Percentiles rank a stretch among this genome's conserved stretches.
These are phyloP conservation scores for Drosophila seclusa DNA, from an alignment of 2,888 invertebrate species.

Conservation along the genomic window DNA sequence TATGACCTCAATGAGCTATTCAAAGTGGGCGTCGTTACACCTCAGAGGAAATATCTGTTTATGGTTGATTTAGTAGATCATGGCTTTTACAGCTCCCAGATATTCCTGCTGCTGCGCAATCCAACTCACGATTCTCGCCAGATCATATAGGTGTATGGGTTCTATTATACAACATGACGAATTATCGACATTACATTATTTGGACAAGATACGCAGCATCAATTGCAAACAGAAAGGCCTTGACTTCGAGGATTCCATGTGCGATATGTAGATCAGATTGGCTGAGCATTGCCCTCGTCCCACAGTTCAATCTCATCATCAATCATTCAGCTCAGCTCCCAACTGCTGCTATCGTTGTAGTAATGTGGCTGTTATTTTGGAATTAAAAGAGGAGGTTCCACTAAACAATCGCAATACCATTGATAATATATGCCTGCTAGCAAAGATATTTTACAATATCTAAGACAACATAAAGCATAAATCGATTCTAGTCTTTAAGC, in stretches of 20 bases:
- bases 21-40: not conserved
- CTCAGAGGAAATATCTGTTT: not conserved
- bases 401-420: not conserved
- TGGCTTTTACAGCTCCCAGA: not conserved
- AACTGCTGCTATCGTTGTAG: not conserved
- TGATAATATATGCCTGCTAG: not conserved
- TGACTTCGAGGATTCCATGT: not conserved
- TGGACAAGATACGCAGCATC: not conserved
- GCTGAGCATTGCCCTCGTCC: not conserved
- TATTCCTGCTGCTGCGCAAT: not conserved
- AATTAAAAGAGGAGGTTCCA: not conserved
- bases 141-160: not conserved
- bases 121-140: not conserved
- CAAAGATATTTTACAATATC: not conserved
- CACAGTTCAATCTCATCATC: not conserved
- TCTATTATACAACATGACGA: not conserved
- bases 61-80: not conserved
- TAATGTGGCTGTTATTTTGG: not conserved
- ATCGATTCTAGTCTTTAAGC: not conserved
- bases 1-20: not conserved
- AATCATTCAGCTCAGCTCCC: not conserved
- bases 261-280: not conserved
- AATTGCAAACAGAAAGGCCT: not conserved
- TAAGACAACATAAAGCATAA: not conserved
- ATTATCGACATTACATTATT: not conserved